phyloP scores from a whole-genome alignment of 2,113 vertebrate species.

The Sebastes fasciatus region DNA sequence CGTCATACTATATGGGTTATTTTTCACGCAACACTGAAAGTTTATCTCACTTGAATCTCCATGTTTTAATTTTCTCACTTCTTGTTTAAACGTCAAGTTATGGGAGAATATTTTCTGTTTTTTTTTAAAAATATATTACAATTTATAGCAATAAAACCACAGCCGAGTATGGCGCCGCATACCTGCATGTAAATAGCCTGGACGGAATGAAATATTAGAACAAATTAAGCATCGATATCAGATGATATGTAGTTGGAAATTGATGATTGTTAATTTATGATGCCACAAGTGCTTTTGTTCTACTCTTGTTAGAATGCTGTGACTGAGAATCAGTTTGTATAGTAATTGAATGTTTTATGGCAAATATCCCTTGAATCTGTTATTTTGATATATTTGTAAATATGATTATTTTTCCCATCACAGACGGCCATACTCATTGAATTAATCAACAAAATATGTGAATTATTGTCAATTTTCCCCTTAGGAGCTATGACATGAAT shows the following conservation, averaged over 20 bases:
- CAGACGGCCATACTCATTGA: slow-evolving; percentile 35
- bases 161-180: slow-evolving; percentile 28
- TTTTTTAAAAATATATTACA: slow-evolving; percentile 31
- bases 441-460: slow-evolving; percentile 35
- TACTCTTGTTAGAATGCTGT: slow-evolving; percentile 78
- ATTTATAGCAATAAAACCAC: slow-evolving; percentile 53
- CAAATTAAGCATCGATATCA: slow-evolving; percentile 65
- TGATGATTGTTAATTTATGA: slow-evolving; percentile 81
- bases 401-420: slow-evolving; percentile 55
- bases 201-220: slow-evolving; percentile 45
- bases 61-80: slow-evolving; percentile 61
- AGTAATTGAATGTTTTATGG: slow-evolving; percentile 75
- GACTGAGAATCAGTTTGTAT: slow-evolving; percentile 79
- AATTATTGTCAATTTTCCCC: slow-evolving; percentile 30
- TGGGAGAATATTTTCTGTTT: slow-evolving; percentile 42
- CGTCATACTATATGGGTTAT: slow-evolving; percentile 25
- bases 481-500: slow-evolving; percentile 30
- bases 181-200: slow-evolving; percentile 73
- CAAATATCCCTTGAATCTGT: slow-evolving; percentile 66
- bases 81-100: slow-evolving; percentile 38
- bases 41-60: slow-evolving; percentile 71
- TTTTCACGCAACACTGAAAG: slow-evolving; percentile 60
- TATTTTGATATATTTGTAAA: slow-evolving; percentile 77
- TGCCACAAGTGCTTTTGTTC: slow-evolving; percentile 74
- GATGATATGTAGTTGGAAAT: slow-evolving; percentile 62